These are phyloP conservation scores for Saguinus imperator DNA, from an alignment of 2,113 vertebrate species.

Conservation along the genomic window DNA sequence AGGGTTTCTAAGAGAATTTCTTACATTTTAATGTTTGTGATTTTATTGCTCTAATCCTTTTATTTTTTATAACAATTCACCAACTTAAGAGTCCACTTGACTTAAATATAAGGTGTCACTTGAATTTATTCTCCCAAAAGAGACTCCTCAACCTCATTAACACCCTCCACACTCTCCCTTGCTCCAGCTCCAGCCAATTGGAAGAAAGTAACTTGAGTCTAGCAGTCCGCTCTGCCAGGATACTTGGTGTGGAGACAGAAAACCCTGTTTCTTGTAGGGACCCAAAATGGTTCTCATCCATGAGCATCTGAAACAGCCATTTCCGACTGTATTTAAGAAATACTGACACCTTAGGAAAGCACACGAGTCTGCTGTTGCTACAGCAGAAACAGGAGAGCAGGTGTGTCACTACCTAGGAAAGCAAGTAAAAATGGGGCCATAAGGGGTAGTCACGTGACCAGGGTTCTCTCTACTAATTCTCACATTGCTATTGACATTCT, in stretches of 20 bases:
- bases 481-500: neutral
- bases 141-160: neutral
- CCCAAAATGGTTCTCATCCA: neutral
- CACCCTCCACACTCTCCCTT: neutral
- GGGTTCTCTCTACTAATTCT: neutral
- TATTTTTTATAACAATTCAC: neutral
- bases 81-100: neutral
- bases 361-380: neutral
- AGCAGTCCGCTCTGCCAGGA: neutral
- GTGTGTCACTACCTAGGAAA: neutral
- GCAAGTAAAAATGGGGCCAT: neutral
- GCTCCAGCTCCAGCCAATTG: neutral
- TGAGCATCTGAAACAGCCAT: neutral
- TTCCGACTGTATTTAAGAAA: neutral
- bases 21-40: neutral
- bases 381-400: neutral
- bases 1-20: neutral
- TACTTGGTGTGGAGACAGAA: neutral
- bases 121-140: neutral
- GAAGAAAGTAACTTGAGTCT: neutral
- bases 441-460: no score
- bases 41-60: neutral
- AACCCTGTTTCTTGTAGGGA: neutral
- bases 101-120: neutral
- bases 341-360: neutral